These are phyloP conservation scores for Spondyliosoma cantharus DNA, from an alignment of 2,797 vertebrate genomes.

Conservation along the genomic window DNA sequence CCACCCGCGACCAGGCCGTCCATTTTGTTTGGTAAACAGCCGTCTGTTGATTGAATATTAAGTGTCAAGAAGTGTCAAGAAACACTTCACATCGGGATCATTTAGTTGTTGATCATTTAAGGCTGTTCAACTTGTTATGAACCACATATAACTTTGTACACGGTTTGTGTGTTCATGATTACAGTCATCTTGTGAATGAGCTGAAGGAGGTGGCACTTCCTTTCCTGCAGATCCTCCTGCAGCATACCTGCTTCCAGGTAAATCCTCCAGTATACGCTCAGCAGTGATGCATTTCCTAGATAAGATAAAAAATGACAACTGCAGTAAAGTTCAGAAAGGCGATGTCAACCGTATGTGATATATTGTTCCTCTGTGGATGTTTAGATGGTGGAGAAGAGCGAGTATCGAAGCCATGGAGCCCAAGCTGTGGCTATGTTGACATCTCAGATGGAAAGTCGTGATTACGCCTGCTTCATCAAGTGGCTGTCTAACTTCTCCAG, in stretches of 20 bases:
- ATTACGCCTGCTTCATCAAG: constrained; percentile 88
- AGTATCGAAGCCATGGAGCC: constrained; percentile 88
- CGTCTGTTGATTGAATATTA: not conserved
- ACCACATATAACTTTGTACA: not conserved
- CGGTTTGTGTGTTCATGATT: constrained; percentile 28
- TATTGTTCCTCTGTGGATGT: constrained; percentile 32
- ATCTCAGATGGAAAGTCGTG: constrained; percentile 78
- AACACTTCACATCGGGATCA: not conserved
- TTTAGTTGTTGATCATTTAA: not conserved
- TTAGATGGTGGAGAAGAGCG: constrained; percentile 93
- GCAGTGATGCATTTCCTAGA: not conserved
- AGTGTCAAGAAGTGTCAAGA: too few species aligned
- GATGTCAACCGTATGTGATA: not conserved
- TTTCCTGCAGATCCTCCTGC: constrained; percentile 88
- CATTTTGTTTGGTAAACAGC: constrained; percentile 90
- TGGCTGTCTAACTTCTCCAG: constrained; percentile 91
- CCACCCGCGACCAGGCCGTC: constrained; percentile 85
- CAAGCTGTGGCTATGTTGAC: constrained; percentile 88
- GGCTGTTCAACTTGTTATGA: not conserved
- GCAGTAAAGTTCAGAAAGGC: too few species aligned
- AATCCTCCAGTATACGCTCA: constrained; percentile 10
- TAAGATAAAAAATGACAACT: too few species aligned
- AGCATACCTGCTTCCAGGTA: constrained; percentile 95
- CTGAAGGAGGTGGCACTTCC: constrained; percentile 85
- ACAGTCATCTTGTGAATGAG: constrained; percentile 88